Evolutionary conservation across 2,113 vertebrate genomes (phyloP), one percentile per base, ranked within the genome.

Genomic region (Cyphomyrus plagiostoma): DNA sequence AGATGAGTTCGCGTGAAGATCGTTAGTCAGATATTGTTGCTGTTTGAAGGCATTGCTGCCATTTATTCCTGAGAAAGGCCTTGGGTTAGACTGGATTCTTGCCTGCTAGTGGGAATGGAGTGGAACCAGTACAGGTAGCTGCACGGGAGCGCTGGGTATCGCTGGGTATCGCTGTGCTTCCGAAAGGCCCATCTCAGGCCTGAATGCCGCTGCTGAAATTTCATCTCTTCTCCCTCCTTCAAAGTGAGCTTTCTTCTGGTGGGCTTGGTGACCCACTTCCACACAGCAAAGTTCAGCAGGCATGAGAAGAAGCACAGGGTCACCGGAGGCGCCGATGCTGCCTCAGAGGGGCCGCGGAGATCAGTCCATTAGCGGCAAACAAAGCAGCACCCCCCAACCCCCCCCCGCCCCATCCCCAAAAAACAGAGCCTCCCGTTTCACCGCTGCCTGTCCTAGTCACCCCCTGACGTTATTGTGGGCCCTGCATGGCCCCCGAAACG

Each of bases 201-300:
- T 53, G 85, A 19, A 48, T 0, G n/a, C 15, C 3, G 15, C n/a
- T 19, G 84, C 21, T 87, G 89, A 42, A 89, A 86, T 89, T 74
- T 86, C 89, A 87, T 58, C 58, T 39, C 58, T 92, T 85, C 7
- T 84, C 88, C 89, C 88, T 49, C 89, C 56, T 90, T 52, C 84
- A 52, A 93, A 99, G 98, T 97, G 91, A 97, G 97, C 89, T 95
- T 98, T 50, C 91, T 97, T 0, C 90, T 97, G 62, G 97, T 98
- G 15, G 96, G 93, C 66, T n/a, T 96, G 0, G 97, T 99, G 26
- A 97, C 98, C 0, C 10, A 91, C 91, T 92, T 96, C 88, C 96
- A 96, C 50, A 95, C 94, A 86, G 94, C 91, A 87, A 96, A 96
- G 39, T 98, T 96, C 94, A 96, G 93, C 91, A 97, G 95, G 91